These are phyloP conservation scores for Hyposoter dolosus DNA, from an alignment of 2,888 invertebrate genomes.

Conservation along the genomic window DNA sequence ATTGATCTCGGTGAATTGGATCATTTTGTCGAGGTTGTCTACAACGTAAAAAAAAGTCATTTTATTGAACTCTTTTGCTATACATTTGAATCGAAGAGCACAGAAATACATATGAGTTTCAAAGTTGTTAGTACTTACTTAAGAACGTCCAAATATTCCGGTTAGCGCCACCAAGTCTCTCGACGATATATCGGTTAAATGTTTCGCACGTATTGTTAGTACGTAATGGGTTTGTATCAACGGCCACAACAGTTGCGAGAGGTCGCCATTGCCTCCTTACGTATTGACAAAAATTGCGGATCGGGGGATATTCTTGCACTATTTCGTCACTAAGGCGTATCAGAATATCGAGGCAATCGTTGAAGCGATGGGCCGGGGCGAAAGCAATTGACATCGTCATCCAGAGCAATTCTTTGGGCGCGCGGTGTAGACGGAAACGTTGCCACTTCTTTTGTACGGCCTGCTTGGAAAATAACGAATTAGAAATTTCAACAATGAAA, in stretches of 20 bases:
- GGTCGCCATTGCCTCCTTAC: conserved; percentile 21
- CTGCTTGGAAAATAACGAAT: conserved; percentile 13
- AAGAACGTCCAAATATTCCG: conserved; percentile 40
- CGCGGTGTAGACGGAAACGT: conserved; percentile 6
- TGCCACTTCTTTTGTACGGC: conserved; percentile 39
- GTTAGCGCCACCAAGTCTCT: conserved; percentile 31
- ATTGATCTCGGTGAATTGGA: conserved; percentile 27
- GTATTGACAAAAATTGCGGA: conserved; percentile 14
- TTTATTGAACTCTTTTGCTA: not conserved
- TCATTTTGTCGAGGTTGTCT: conserved; percentile 28
- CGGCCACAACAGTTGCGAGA: conserved; percentile 21
- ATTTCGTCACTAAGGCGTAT: not conserved
- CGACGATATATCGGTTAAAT: conserved; percentile 36
- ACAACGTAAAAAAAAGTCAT: conserved; percentile 10
- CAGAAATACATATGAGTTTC: not conserved
- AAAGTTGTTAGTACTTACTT: not conserved
- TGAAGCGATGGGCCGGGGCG: conserved; percentile 26
- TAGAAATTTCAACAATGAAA: too few species aligned
- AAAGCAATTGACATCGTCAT: conserved; percentile 31
- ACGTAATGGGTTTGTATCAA: not conserved
- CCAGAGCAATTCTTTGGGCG: conserved; percentile 30
- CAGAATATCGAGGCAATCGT: conserved; percentile 10
- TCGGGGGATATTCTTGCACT: not conserved
- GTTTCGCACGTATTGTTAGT: too few species aligned
- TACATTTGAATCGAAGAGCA: not conserved